Conservation (phyloP, 2,797 vertebrate genomes). For the Argentina silus region DNA sequence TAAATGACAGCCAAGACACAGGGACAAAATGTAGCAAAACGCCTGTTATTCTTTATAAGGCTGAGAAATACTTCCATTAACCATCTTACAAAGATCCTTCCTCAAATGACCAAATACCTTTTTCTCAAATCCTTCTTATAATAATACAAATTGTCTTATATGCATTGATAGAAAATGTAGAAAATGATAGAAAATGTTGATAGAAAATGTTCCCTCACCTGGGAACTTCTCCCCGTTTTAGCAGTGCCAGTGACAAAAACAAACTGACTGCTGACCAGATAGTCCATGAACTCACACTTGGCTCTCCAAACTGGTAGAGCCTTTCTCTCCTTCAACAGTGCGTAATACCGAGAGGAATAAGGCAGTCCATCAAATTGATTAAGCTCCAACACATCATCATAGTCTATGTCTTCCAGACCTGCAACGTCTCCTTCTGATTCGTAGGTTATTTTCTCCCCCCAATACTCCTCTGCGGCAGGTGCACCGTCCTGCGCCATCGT, state of each 20-base stretch:
- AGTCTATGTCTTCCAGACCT: constrained; percentile 64
- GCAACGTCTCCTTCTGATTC: constrained; percentile 71
- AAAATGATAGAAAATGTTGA: neutral
- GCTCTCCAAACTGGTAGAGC: constrained; percentile 85
- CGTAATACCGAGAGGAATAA: constrained; percentile 92
- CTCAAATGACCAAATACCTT: too few relatives aligned
- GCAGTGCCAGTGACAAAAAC: constrained; percentile 84
- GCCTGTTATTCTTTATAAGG: too few relatives aligned
- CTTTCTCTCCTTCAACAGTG: constrained; percentile 85
- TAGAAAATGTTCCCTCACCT: constrained; percentile 78
- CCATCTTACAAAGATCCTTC: too few relatives aligned
- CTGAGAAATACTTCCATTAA: too few relatives aligned
- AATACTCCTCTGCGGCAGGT: constrained; percentile 48
- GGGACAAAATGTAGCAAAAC: too few relatives aligned
- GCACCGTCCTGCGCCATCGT: constrained; percentile 57
- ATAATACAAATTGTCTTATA: neutral
- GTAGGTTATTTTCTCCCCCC: constrained; percentile 40
- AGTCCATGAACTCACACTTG: constrained; percentile 85
- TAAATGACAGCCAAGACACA: too few relatives aligned
- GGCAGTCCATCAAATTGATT: constrained; percentile 94
- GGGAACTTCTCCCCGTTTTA: constrained; percentile 90
- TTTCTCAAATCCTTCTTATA: neutral
- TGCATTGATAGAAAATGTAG: neutral
- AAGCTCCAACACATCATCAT: constrained; percentile 83
- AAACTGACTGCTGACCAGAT: constrained; percentile 81